Conservation (phyloP, 2,797 vertebrate species). For the Falco concolor region DNA sequence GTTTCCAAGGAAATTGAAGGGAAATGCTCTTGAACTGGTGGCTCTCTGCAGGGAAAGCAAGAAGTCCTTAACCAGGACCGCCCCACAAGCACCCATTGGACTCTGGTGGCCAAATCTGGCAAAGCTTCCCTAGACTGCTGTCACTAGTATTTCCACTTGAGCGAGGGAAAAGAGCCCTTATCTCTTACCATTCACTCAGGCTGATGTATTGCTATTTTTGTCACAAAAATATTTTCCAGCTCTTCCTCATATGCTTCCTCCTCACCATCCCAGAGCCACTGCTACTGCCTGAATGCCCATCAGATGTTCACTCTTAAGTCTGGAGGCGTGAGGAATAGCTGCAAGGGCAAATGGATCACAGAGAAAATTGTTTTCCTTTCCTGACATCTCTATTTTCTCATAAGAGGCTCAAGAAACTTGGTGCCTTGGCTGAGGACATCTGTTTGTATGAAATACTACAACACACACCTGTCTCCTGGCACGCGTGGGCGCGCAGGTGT, state of each 20-base stretch:
- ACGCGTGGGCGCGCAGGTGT: background rate
- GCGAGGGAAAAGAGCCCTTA: background rate
- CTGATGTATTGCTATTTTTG: background rate
- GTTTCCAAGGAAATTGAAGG: background rate
- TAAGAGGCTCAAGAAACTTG: background rate
- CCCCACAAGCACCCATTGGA: background rate
- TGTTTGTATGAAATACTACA: background rate
- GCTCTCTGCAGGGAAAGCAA: background rate
- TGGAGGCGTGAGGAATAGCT: background rate
- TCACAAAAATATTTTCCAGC: background rate
- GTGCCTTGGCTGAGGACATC: background rate
- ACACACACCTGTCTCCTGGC: conserved; percentile 6
- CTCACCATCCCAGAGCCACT: rapidly evolving
- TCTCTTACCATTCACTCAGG: background rate
- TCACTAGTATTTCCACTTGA: background rate
- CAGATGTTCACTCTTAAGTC: background rate
- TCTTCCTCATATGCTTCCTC: background rate
- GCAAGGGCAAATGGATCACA: background rate
- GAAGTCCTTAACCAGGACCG: background rate
- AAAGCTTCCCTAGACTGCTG: background rate
- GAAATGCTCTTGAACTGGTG: background rate
- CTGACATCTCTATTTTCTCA: background rate
- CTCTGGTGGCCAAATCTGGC: background rate
- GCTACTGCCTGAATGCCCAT: background rate
- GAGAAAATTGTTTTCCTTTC: background rate